A percentile compares a stretch with the other conserved stretches of the same genome.
Conservation (phyloP, 2,888 invertebrate species). For the Apodemia duryi region DNA sequence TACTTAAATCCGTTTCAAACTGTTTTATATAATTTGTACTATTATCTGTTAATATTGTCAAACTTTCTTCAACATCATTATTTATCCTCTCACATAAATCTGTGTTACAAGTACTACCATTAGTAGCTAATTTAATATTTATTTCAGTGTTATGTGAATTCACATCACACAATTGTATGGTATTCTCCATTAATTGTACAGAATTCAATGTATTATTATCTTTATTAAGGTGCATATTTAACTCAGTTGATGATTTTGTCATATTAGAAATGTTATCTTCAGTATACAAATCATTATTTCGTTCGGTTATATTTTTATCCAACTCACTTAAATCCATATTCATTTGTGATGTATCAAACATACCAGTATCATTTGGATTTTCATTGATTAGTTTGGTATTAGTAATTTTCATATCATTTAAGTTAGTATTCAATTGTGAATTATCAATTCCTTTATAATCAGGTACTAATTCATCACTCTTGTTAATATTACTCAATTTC, state of each 20-base stretch:
- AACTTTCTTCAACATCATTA: background rate
- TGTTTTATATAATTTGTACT: background rate
- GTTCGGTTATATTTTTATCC: background rate
- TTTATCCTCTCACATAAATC: background rate
- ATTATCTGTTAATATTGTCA: background rate
- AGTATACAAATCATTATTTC: background rate
- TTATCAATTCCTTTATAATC: background rate
- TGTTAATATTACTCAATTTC: background rate
- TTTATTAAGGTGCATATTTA: too few relatives aligned
- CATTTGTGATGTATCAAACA: background rate
- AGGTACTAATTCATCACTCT: background rate
- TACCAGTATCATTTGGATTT: background rate
- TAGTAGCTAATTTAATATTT: background rate
- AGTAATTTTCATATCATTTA: background rate
- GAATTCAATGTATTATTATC: too few relatives aligned
- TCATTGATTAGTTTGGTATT: background rate
- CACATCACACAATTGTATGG: background rate
- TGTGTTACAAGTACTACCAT: background rate
- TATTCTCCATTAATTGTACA: too few relatives aligned
- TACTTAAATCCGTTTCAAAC: background rate
- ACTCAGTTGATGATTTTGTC: too few relatives aligned
- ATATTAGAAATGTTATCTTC: background rate
- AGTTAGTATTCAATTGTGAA: background rate
- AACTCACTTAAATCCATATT: background rate
- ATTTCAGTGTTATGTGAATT: background rate